Base-by-base conservation (phyloP, 2,113 vertebrate species). In the Vicugna pacos region DNA sequence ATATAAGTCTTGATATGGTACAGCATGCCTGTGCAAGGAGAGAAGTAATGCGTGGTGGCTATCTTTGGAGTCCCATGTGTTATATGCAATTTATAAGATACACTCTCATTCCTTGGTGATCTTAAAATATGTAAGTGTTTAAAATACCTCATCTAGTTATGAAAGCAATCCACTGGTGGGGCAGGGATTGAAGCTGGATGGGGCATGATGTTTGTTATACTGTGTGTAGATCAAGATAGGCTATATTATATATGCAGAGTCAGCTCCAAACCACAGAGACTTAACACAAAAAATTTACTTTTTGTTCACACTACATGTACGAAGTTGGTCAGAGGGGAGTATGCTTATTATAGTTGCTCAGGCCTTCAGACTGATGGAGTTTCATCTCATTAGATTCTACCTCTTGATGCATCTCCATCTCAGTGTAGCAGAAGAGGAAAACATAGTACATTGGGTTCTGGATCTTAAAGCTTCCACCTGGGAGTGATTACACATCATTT, bases 321-420 rank as follows among this genome's bases (percentile, higher is more conserved):
- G 76, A 91, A 90, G 72, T 70, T 65, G 6, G 13, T 62, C 70
- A 52, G 52, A n/a, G 12, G 28, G 10, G 22, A 94, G 4, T 60
- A n/a, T 93, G 14, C 52, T 85, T 69, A 70, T 69, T 81, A 58
- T n/a, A 86, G 26, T 73, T 65, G n/a, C 22, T 93, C 54, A 89
- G 65, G 48, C 26, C 42, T 93, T 94, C 16, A 94, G 24, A 64
- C 7, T 52, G 52, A 85, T 72, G 30, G 64, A 30, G 72, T 85
- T 93, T 60, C 72, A 94, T 81, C 50, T 62, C 64, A 32, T 86
- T 89, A 73, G 20, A 73, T n/a, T 64, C 4, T n/a, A 75, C 28
- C 9, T 77, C 22, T 52, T 48, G 12, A 70, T 79, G 30, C 8
- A 42, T 85, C 60, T 93, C 14, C 5, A 70, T 60, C 28, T 90